A percentile compares a stretch with the other conserved stretches of the same genome.
Conservation (phyloP, 1,140 invertebrate species). For the honey bee (Apis mellifera) region DNA sequence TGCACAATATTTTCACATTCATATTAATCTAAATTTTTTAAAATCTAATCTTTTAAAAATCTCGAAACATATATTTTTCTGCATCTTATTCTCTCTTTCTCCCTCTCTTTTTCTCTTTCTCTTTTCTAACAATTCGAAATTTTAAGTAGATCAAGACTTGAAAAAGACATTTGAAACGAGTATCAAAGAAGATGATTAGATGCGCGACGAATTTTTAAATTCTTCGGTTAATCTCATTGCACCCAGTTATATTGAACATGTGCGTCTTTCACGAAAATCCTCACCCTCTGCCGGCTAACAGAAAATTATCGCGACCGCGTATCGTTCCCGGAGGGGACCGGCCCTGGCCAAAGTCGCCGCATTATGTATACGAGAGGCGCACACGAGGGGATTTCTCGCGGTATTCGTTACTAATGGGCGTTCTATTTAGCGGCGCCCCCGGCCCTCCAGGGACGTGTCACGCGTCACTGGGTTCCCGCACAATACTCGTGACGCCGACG, state of each 20-base stretch:
- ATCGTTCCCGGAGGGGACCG: constrained; percentile 58
- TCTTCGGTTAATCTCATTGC: constrained; percentile 1
- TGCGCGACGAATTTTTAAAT: neutral
- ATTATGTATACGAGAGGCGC: constrained; percentile 58
- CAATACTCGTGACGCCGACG: constrained; percentile 60
- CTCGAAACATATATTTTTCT: no score
- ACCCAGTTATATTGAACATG: constrained; percentile 40
- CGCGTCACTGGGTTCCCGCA: constrained; percentile 69
- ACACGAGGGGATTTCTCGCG: constrained; percentile 70
- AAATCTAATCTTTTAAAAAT: no score
- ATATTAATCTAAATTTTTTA: no score
- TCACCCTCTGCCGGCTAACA: constrained; percentile 59
- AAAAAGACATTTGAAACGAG: neutral
- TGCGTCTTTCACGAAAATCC: constrained; percentile 47
- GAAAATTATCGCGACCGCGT: constrained; percentile 68
- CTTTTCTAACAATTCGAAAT: neutral
- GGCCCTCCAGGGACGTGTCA: constrained; percentile 73
- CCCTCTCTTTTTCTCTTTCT: no score
- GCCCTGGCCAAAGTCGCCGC: constrained; percentile 16
- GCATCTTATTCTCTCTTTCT: no score
- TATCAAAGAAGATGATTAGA: neutral
- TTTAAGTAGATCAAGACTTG: constrained; percentile 1
- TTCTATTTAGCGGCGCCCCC: constrained; percentile 75
- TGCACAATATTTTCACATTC: no score
- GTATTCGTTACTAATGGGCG: constrained; percentile 78